Evolutionary conservation across 1,140 invertebrate genomes (phyloP), one percentile per base, ranked within the genome.

Genomic region (Lanistes nyassanus): DNA sequence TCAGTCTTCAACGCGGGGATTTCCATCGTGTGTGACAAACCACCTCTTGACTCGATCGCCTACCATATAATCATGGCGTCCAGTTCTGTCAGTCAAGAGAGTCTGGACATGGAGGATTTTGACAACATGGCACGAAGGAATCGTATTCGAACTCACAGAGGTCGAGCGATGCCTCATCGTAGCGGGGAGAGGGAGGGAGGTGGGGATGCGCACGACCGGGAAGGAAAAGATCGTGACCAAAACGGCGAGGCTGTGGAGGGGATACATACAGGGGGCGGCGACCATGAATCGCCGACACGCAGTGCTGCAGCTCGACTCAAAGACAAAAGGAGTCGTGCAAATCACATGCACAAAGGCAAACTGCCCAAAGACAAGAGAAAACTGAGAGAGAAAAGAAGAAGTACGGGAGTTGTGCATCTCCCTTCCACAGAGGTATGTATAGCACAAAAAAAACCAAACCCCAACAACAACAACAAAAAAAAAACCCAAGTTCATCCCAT

Each of bases 31-130:
- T 47, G 42, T 3, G 42, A 47, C 42, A 47, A 47, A 47, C 42
- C 42, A 47, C 42, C 42, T 47, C 42, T 29, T 51, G 42, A 56
- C 55, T 53, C 42, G 34, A 47, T 47, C 42, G 42, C 42, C 42
- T 13, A 16, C 42, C 0, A n/a, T n/a, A 47, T 66, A 58, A 84
- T 76, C 65, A 93, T 93, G 92, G 92, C 92, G 80, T 93, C 92
- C 11, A 93, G 92, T 81, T 93, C 92, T 19, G 91, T 93, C 29
- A 92, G 92, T 81, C 92, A 93, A 83, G 92, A 93, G 81, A 88
- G 87, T 69, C 80, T 88, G 37, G 92, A 93, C 83, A 90, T 92
- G 67, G 92, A 93, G 53, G 92, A 93, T 80, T 92, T 91, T 79
- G 92, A 92, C 65, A 85, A 90, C 9, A 90, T 87, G 21, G 90